Evolutionary conservation across 2,888 invertebrate genomes (phyloP).

Genomic region (Melikaiella ostensackeni): DNA sequence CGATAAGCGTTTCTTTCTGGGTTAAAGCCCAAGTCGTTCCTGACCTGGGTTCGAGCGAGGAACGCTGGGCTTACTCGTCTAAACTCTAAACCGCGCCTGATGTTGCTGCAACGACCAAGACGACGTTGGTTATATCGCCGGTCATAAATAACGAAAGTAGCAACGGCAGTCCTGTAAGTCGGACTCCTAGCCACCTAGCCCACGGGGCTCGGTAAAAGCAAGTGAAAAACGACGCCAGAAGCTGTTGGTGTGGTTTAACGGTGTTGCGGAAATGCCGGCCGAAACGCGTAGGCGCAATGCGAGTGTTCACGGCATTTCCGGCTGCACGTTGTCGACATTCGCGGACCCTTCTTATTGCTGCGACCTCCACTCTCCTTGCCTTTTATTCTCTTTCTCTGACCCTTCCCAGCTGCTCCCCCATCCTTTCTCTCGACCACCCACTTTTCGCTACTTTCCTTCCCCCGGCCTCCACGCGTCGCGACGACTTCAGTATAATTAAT

Average conservation of each 20-base stretch:
- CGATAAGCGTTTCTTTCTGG: conserved; percentile 29
- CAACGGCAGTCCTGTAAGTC: conserved; percentile 60
- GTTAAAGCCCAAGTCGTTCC: conserved; percentile 21
- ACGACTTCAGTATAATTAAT: conserved; percentile 64
- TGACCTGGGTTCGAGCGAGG: conserved; percentile 30
- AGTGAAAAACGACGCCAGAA: conserved; percentile 61
- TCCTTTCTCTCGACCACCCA: conserved; percentile 44
- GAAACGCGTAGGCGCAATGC: conserved; percentile 47
- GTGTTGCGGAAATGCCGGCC: conserved; percentile 56
- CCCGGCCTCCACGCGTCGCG: conserved; percentile 39
- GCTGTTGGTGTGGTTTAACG: conserved; percentile 44
- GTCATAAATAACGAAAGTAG: conserved; percentile 69
- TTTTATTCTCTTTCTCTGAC: conserved; percentile 40
- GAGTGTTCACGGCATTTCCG: conserved; percentile 47
- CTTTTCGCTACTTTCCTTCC: conserved; percentile 30
- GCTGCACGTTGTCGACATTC: conserved; percentile 43
- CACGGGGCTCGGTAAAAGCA: conserved; percentile 48
- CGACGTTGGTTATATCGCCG: conserved; percentile 63
- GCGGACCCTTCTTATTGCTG: conserved; percentile 5
- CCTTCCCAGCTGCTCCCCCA: conserved; percentile 38
- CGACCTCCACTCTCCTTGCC: conserved; percentile 39
- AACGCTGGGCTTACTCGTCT: conserved; percentile 11
- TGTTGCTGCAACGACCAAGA: conserved; percentile 55
- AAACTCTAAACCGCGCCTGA: background rate
- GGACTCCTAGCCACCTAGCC: conserved; percentile 51